Percentiles rank a stretch among this genome's conserved stretches.
phyloP scores from a whole-genome alignment of 2,888 invertebrate genomes.

The Dilophus febrilis region DNA sequence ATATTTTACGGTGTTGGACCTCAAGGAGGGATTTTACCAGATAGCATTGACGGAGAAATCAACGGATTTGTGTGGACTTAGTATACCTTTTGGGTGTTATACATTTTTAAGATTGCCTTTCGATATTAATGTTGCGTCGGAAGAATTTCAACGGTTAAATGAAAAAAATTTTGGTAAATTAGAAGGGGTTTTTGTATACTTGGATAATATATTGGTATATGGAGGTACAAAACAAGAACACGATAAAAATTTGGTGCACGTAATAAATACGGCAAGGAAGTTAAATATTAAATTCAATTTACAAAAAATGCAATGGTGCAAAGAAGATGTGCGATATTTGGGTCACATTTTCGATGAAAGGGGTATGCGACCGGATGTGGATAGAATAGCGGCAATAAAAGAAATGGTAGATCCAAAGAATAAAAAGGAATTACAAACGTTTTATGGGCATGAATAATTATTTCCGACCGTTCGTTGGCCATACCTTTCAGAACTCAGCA shows the following conservation, averaged over 20 bases:
- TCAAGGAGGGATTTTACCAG: background rate
- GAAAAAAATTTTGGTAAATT: slow-evolving; percentile 12
- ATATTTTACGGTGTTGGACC: background rate
- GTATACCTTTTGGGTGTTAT: slow-evolving; percentile 6
- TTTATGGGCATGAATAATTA: slow-evolving; percentile 10
- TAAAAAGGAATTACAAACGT: slow-evolving; percentile 5
- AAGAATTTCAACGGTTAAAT: slow-evolving; percentile 12
- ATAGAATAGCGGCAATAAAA: slow-evolving; percentile 3
- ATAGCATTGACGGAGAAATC: background rate
- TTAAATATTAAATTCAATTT: slow-evolving; percentile 7
- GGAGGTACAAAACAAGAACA: slow-evolving; percentile 6
- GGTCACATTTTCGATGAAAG: slow-evolving; percentile 6
- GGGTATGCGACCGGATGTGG: background rate
- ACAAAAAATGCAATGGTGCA: slow-evolving; percentile 8
- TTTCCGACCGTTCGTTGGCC: slow-evolving; percentile 6
- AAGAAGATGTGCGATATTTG: slow-evolving; percentile 7
- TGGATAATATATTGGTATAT: slow-evolving; percentile 16
- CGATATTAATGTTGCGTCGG: slow-evolving; percentile 3
- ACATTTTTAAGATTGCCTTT: slow-evolving; percentile 7
- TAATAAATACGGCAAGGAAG: slow-evolving; percentile 5
- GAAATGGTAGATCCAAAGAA: slow-evolving; percentile 1
- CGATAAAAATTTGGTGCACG: slow-evolving; percentile 6
- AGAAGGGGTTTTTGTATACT: slow-evolving; percentile 16
- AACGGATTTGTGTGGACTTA: slow-evolving; percentile 9
- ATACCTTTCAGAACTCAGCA: slow-evolving; percentile 7